phyloP scores from a whole-genome alignment of 2,888 invertebrate genomes.

The Lasioglossum vierecki region DNA sequence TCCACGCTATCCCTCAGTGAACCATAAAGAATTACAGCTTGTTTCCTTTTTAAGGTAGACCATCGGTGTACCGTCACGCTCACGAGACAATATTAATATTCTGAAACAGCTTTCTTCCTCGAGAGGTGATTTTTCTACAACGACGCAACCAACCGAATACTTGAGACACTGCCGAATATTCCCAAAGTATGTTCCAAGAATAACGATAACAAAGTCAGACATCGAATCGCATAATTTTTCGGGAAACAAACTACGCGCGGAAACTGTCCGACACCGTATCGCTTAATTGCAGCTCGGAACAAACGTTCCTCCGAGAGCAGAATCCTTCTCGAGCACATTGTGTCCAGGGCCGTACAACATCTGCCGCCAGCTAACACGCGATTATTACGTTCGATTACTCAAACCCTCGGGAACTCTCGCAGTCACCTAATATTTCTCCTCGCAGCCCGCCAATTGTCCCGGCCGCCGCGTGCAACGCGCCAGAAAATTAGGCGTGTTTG shows the following conservation, averaged over 20 bases:
- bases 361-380: not conserved
- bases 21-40: not conserved
- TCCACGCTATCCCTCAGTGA: not conserved
- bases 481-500: slow-evolving; percentile 4
- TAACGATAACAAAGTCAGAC: not conserved
- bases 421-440: slow-evolving; percentile 9
- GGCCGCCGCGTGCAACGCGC: not conserved
- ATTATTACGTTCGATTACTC: slow-evolving; percentile 3
- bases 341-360: not conserved
- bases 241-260: not conserved
- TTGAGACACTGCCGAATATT: not conserved
- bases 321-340: not conserved
- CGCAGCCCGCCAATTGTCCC: not conserved
- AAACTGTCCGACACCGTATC: not conserved
- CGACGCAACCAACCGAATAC: not conserved
- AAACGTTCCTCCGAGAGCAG: not conserved
- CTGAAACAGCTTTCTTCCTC: not conserved
- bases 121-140: not conserved
- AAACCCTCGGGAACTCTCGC: not conserved
- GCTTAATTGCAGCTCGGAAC: not conserved
- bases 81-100: not conserved
- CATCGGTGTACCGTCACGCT: not conserved
- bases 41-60: too few species aligned
- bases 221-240: not conserved
- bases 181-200: not conserved